phyloP scores from a whole-genome alignment of 1,140 invertebrate genomes.

The Acromyrmex echinatior region DNA sequence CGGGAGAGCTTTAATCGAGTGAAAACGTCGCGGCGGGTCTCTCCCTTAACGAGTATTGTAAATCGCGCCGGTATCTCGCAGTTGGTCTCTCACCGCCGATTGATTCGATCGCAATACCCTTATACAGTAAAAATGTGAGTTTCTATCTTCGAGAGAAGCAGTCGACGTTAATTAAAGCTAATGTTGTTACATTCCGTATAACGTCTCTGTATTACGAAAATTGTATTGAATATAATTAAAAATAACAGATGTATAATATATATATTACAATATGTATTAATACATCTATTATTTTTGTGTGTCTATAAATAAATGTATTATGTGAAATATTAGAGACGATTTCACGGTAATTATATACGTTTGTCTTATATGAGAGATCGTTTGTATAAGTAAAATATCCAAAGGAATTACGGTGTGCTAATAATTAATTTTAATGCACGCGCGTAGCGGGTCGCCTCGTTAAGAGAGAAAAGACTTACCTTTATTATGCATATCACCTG shows the following conservation, averaged over 20 bases:
- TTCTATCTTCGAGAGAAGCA: background rate
- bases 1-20: slow-evolving; percentile 52
- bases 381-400: background rate
- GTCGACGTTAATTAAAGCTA: background rate
- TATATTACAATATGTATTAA: too few species aligned
- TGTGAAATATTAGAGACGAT: background rate
- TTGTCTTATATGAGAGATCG: background rate
- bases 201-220: background rate
- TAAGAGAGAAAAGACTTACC: slow-evolving; percentile 8
- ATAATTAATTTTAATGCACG: slow-evolving; percentile 30
- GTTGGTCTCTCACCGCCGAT: background rate
- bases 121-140: background rate
- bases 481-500: slow-evolving; percentile 30
- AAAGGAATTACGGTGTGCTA: slow-evolving; percentile 18
- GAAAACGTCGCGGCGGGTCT: slow-evolving; percentile 58
- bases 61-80: slow-evolving; percentile 29
- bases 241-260: background rate
- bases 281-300: too few species aligned
- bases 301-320: too few species aligned
- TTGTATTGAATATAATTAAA: background rate
- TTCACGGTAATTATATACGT: background rate
- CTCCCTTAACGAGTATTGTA: slow-evolving; percentile 47
- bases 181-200: background rate
- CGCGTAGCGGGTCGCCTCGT: background rate
- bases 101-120: slow-evolving; percentile 31